A percentile compares a stretch with the other conserved stretches of the same genome.
Evolutionary conservation across 37 sponge, comb jelly and placozoan species (phyloP).

Genomic region (Ephydatia muelleri): DNA sequence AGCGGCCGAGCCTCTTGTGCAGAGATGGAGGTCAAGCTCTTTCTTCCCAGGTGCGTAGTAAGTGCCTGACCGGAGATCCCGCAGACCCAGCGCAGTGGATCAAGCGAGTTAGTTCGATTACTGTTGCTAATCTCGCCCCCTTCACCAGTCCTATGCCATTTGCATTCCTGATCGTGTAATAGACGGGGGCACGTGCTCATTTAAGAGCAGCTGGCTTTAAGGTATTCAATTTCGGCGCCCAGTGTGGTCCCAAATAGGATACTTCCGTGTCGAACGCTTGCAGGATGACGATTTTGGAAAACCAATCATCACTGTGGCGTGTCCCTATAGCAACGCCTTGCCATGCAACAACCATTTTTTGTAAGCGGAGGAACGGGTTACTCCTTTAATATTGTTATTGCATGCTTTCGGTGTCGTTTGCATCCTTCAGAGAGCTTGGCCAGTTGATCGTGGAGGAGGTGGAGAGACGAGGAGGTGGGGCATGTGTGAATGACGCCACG

Average conservation of each 20-base stretch:
- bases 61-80: constrained; percentile 49
- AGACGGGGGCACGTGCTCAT: constrained; percentile 68
- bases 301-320: constrained; percentile 64
- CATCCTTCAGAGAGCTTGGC: constrained; percentile 42
- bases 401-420: background rate
- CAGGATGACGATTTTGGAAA: constrained; percentile 73
- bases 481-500: background rate
- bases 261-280: background rate
- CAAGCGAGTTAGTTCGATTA: constrained; percentile 35
- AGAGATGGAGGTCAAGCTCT: background rate
- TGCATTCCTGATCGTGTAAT: background rate
- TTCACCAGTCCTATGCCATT: background rate
- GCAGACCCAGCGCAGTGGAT: constrained; percentile 50
- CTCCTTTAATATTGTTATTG: too few species aligned
- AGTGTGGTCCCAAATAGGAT: background rate
- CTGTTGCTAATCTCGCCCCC: background rate
- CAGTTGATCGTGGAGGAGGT: constrained; percentile 46
- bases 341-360: constrained; percentile 79
- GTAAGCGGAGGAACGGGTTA: constrained; percentile 9
- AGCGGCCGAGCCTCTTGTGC: background rate
- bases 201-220: constrained; percentile 70
- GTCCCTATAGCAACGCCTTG: constrained; percentile 78
- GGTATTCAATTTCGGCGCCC: constrained; percentile 7
- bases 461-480: constrained; percentile 69
- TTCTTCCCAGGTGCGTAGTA: constrained; percentile 40